Base-by-base conservation (phyloP, 2,113 vertebrate genomes). In the Cervus canadensis region DNA sequence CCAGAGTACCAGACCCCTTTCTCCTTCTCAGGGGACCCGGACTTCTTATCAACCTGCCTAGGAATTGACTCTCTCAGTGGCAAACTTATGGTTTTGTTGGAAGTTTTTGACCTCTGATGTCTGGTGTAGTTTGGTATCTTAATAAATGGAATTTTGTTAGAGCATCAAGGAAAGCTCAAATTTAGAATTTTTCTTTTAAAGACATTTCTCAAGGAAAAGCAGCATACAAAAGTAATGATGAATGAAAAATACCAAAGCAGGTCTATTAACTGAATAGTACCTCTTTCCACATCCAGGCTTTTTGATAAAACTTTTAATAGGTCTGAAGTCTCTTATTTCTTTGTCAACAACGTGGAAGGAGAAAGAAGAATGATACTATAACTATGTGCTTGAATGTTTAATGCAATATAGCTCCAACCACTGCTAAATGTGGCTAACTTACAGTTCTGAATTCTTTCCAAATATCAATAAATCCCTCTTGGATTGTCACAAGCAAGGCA, bases 381-480 rank as follows among this genome's bases (percentile, higher is more conserved):
- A 3, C 2, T 36, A 12, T 60, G 36, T 23, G 50, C 87, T 36
- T 89, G 28, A n/a, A 89, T 67, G 26, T 59, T 91, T 93, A 87
- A 85, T 60, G 36, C 16, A 92, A 28, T 92, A 23, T 26, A 33
- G 16, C 16, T 48, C 23, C 33, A 93, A 6, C 23, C 16, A 81
- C 83, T 94, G 82, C 50, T 48, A 89, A 92, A 74, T 43, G 36
- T 87, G 83, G 21, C 48, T 94, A 87, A 95, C 52, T 83, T 74
- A 82, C 21, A 74, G 10, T 57, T 50, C 33, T 45, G 14, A 95
- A 76, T 81, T 89, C 12, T 96, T 40, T 43, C 21, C 86, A 87
- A 97, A 79, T 43, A 76, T 76, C 40, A 76, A 26, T 76, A 45
- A 21, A 12, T 89, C 43, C 6, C 40, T 90, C 19, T 93, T 89